Evolutionary conservation across 2,888 invertebrate species (phyloP).

Genomic region (Meteorus colon): DNA sequence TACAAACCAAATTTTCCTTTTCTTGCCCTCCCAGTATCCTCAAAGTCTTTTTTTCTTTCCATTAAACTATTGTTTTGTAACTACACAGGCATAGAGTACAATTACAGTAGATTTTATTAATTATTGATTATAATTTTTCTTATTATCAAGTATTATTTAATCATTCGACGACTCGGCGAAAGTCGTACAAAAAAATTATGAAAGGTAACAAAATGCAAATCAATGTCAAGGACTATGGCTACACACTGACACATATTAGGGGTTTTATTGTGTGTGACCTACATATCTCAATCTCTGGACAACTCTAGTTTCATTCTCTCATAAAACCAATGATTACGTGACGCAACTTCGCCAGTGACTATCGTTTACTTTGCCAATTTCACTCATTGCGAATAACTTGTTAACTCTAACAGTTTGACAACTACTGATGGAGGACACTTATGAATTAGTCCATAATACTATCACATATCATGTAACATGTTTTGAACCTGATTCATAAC

Average conservation of each 20-base stretch:
- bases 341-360: conserved; percentile 16
- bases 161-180: conserved; percentile 20
- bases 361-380: background rate
- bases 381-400: conserved; percentile 1
- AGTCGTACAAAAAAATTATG: conserved; percentile 24
- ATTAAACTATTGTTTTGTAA: background rate
- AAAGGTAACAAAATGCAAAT: conserved; percentile 30
- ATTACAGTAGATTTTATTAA: background rate
- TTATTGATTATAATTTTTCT: background rate
- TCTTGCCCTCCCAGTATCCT: background rate
- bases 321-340: conserved; percentile 44
- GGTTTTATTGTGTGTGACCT: conserved; percentile 47
- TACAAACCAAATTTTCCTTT: conserved; percentile 8
- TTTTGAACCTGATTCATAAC: background rate
- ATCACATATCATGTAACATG: conserved; percentile 4
- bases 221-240: conserved; percentile 47
- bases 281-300: conserved; percentile 48
- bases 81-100: background rate
- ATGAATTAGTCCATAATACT: conserved; percentile 8
- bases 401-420: conserved; percentile 31
- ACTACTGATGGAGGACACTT: conserved; percentile 33
- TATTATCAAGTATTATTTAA: background rate
- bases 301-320: conserved; percentile 43
- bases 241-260: conserved; percentile 14
- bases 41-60: background rate